Percentiles rank a stretch among this genome's conserved stretches.
phyloP scores from a whole-genome alignment of 2,113 vertebrate genomes.

The Tragelaphus strepsiceros region DNA sequence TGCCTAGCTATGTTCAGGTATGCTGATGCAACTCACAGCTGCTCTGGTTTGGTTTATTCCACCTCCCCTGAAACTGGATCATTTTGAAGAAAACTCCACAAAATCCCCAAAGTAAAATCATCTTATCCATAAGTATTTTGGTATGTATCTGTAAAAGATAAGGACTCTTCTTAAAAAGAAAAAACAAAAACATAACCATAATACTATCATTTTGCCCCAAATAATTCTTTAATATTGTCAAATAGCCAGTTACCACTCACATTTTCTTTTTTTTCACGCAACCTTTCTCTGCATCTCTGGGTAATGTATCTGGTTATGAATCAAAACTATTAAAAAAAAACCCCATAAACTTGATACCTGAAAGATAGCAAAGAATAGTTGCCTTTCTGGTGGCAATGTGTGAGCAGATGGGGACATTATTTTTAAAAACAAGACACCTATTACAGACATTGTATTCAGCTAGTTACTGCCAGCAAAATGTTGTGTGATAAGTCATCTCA shows the following conservation, averaged over 20 bases:
- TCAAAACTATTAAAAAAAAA: background rate
- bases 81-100: background rate
- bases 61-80: background rate
- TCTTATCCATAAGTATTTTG: background rate
- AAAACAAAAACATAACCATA: background rate
- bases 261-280: background rate
- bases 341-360: background rate
- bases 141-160: background rate
- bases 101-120: background rate
- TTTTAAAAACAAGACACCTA: background rate
- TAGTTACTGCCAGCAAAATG: background rate
- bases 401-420: background rate
- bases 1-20: background rate
- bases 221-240: background rate
- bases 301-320: background rate
- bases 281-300: background rate
- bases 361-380: background rate
- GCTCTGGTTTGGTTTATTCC: background rate
- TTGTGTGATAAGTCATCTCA: background rate
- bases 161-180: background rate
- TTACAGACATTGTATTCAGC: background rate
- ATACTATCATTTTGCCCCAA: background rate
- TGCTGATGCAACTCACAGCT: background rate
- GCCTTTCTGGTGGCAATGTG: background rate
- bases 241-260: background rate